These are phyloP conservation scores for Acrocyrtus sp. DNA, from an alignment of 2,888 invertebrate genomes.

Conservation along the genomic window DNA sequence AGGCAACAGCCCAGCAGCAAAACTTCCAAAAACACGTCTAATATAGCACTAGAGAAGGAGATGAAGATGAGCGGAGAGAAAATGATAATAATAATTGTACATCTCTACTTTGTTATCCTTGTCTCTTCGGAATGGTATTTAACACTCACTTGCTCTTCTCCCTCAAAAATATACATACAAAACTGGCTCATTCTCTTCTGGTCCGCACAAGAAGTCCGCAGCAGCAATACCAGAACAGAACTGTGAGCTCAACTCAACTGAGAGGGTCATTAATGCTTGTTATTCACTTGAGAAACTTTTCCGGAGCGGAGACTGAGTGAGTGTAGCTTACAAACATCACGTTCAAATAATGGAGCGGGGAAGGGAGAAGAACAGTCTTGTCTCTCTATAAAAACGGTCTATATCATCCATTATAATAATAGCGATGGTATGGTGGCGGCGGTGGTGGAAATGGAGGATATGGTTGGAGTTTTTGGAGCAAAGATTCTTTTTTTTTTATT, in stretches of 20 bases:
- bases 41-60: too few species aligned
- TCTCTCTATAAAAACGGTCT: too few species aligned
- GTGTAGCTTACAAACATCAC: slow-evolving; percentile 46
- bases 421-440: too few species aligned
- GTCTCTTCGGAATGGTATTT: slow-evolving; percentile 52
- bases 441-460: too few species aligned
- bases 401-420: too few species aligned
- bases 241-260: background rate
- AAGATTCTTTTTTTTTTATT: background rate
- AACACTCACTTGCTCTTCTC: slow-evolving; percentile 49
- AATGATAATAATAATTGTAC: too few species aligned
- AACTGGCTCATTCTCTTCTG: too few species aligned
- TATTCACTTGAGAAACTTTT: slow-evolving; percentile 53
- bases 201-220: too few species aligned
- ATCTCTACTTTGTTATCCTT: slow-evolving; percentile 39
- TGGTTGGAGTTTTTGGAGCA: too few species aligned
- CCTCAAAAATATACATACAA: slow-evolving; percentile 21
- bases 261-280: slow-evolving; percentile 50
- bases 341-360: slow-evolving; percentile 1
- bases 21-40: too few species aligned
- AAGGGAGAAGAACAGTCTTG: background rate
- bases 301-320: slow-evolving; percentile 28
- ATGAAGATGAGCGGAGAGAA: background rate
- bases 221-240: too few species aligned
- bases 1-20: too few species aligned